These are phyloP conservation scores for Chiloscyllium punctatum DNA, from an alignment of 2,797 vertebrate species.

Conservation along the genomic window DNA sequence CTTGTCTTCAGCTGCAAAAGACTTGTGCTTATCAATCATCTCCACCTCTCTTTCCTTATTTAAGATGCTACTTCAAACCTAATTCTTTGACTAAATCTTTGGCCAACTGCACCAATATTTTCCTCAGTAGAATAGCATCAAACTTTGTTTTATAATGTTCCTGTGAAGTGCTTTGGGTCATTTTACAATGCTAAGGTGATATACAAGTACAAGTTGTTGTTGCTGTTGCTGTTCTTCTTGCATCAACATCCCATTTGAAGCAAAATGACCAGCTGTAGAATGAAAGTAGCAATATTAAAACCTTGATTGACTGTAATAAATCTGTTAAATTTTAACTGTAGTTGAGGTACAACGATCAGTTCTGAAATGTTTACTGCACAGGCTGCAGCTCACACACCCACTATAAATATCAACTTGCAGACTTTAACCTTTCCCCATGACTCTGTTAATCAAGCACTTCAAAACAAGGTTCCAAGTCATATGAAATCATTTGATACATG, in stretches of 20 bases:
- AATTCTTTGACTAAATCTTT: neutral
- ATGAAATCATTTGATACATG: conserved; percentile 4
- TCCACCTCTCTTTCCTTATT: neutral
- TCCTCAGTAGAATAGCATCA: neutral
- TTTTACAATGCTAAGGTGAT: neutral
- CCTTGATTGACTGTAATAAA: neutral
- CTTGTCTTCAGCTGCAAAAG: neutral
- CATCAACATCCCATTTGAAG: neutral
- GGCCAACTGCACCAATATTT: neutral
- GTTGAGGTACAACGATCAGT: neutral
- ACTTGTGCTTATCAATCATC: neutral
- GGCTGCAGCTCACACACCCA: neutral
- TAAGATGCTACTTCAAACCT: neutral
- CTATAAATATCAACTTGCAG: conserved; percentile 25
- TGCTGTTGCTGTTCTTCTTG: neutral
- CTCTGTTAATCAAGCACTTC: neutral
- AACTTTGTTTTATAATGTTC: neutral
- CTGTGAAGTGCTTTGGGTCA: neutral
- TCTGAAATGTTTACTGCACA: conserved; percentile 27
- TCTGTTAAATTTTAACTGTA: conserved; percentile 14
- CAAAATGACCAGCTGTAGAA: neutral
- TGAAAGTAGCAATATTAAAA: neutral
- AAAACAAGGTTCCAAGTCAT: conserved; percentile 16
- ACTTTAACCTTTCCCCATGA: conserved; percentile 35
- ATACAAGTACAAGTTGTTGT: neutral